phyloP scores from a whole-genome alignment of 2,888 invertebrate genomes.

The Steromphala cineraria region DNA sequence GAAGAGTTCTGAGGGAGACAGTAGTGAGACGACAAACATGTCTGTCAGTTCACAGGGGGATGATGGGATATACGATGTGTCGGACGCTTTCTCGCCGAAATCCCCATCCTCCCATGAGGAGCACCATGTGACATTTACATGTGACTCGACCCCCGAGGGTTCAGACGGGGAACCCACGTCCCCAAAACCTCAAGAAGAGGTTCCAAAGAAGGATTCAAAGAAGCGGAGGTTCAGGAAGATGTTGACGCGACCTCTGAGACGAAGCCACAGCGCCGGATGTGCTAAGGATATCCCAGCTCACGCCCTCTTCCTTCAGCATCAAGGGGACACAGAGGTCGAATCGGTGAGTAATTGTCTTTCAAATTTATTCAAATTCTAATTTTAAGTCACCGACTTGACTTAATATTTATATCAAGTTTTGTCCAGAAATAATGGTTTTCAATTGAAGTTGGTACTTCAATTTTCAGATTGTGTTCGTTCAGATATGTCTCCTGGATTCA shows the following conservation, averaged over 20 bases:
- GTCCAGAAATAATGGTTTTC: no score
- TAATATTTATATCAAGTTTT: not conserved
- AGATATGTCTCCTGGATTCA: no score
- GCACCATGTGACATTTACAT: slow-evolving; percentile 30
- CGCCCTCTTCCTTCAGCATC: slow-evolving; percentile 69
- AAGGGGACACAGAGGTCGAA: slow-evolving; percentile 34
- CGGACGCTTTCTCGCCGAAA: slow-evolving; percentile 21
- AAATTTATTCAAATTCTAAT: not conserved
- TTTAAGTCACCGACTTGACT: not conserved
- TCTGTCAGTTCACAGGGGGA: slow-evolving; percentile 5
- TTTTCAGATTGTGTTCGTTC: no score
- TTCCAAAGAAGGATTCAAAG: slow-evolving; percentile 40
- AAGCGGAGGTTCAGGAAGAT: slow-evolving; percentile 58
- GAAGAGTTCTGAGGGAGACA: not conserved
- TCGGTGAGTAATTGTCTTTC: slow-evolving; percentile 24
- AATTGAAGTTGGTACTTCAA: no score
- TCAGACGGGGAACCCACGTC: slow-evolving; percentile 32
- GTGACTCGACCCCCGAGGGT: slow-evolving; percentile 33
- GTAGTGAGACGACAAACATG: not conserved
- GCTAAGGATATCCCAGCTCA: slow-evolving; percentile 73
- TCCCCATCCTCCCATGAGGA: slow-evolving; percentile 19
- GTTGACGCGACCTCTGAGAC: slow-evolving; percentile 56
- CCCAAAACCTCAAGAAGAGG: slow-evolving; percentile 30
- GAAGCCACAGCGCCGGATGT: slow-evolving; percentile 78
- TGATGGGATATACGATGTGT: slow-evolving; percentile 25